Conservation (phyloP, 2,888 invertebrate species). For the Andricus curvator region DNA sequence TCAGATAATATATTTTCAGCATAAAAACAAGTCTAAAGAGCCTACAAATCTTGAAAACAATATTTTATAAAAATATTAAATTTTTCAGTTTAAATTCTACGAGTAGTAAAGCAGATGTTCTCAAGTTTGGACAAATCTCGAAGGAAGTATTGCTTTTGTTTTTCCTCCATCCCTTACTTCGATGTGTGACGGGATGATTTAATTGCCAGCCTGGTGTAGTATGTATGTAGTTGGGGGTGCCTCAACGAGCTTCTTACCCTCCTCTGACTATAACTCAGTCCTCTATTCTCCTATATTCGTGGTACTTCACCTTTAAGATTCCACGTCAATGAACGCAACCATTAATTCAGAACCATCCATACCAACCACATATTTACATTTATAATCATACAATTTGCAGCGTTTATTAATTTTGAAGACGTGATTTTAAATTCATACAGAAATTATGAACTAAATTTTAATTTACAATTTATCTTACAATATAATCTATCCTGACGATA, state of each 20-base stretch:
- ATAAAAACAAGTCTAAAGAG: no score
- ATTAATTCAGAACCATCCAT: background rate
- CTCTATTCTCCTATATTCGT: conserved; percentile 19
- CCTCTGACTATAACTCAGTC: conserved; percentile 5
- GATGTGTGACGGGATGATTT: conserved; percentile 33
- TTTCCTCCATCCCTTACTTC: background rate
- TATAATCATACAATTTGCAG: background rate
- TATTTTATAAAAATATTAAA: background rate
- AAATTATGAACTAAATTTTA: background rate
- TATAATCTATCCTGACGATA: no score
- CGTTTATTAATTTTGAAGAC: background rate
- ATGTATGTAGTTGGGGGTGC: background rate
- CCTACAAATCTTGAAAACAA: background rate
- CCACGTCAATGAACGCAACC: conserved; percentile 24
- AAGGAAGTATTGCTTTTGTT: background rate
- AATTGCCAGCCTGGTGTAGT: conserved; percentile 17
- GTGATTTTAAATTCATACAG: background rate
- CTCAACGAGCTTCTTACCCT: conserved; percentile 31
- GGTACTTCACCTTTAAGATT: conserved; percentile 32
- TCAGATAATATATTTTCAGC: no score
- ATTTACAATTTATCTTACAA: no score
- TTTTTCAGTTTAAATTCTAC: background rate
- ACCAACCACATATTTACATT: background rate
- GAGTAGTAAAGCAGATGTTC: background rate
- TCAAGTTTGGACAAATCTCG: background rate